Conservation (phyloP, 1,140 invertebrate genomes). For the Pentalonia nigronervosa region DNA sequence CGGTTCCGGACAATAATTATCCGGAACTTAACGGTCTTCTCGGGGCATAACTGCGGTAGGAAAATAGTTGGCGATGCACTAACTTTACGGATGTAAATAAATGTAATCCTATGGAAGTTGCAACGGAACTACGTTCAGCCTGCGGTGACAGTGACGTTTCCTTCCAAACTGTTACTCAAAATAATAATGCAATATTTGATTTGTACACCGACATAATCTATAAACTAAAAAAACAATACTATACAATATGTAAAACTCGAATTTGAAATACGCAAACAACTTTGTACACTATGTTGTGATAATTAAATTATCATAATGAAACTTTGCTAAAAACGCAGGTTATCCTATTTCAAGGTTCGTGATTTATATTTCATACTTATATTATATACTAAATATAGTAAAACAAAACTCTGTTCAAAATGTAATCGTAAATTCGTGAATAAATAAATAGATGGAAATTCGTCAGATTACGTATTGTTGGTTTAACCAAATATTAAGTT, state of each 20-base stretch:
- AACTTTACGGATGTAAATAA: neutral
- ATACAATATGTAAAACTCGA: neutral
- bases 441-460: neutral
- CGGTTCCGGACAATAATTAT: conserved; percentile 29
- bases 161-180: neutral
- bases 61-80: neutral
- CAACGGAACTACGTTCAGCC: neutral
- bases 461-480: neutral
- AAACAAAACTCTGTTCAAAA: neutral
- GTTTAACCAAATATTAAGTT: neutral
- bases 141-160: neutral
- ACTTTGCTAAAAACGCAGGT: neutral
- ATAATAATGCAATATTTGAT: neutral
- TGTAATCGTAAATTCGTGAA: neutral
- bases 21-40: conserved; percentile 15
- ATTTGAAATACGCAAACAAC: neutral
- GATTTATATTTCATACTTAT: neutral
- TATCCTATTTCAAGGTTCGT: conserved; percentile 20
- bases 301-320: neutral
- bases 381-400: neutral
- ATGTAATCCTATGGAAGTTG: neutral
- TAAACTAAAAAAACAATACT: neutral
- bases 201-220: neutral
- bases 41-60: neutral
- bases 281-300: too few relatives aligned